Conservation (phyloP, 2,888 invertebrate genomes). For the Auanema freiburgensis region DNA sequence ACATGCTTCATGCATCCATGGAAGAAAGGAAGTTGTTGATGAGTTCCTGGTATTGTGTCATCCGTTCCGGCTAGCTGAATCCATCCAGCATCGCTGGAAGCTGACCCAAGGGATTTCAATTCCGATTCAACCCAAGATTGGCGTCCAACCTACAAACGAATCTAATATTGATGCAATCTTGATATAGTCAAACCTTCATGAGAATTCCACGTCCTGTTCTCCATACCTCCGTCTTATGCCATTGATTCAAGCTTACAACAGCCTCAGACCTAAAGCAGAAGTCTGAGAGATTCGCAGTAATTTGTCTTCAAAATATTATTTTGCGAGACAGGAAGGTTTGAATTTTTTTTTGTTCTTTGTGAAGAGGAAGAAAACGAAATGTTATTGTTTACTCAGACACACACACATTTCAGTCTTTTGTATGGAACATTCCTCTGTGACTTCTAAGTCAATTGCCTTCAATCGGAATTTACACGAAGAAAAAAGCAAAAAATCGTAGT, state of each 20-base stretch:
- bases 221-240: constrained; percentile 51
- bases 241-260: constrained; percentile 34
- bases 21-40: constrained; percentile 20
- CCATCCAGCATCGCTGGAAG: constrained; percentile 7
- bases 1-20: constrained; percentile 36
- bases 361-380: not conserved
- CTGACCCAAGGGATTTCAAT: constrained; percentile 15
- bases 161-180: not conserved
- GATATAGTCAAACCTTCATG: constrained; percentile 26
- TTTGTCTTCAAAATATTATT: not conserved
- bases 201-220: constrained; percentile 43
- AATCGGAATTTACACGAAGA: too few species aligned
- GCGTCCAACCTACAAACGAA: constrained; percentile 26
- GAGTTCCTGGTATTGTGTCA: constrained; percentile 11
- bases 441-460: too few species aligned
- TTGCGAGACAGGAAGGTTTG: not conserved
- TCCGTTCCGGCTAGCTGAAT: too few species aligned
- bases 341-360: not conserved
- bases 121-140: constrained; percentile 42
- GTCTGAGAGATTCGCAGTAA: not conserved
- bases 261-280: constrained; percentile 33
- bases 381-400: too few species aligned
- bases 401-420: too few species aligned
- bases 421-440: too few species aligned
- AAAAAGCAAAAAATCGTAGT: too few species aligned